phyloP scores from a whole-genome alignment of 1,140 invertebrate species.

The Telenomus remus region DNA sequence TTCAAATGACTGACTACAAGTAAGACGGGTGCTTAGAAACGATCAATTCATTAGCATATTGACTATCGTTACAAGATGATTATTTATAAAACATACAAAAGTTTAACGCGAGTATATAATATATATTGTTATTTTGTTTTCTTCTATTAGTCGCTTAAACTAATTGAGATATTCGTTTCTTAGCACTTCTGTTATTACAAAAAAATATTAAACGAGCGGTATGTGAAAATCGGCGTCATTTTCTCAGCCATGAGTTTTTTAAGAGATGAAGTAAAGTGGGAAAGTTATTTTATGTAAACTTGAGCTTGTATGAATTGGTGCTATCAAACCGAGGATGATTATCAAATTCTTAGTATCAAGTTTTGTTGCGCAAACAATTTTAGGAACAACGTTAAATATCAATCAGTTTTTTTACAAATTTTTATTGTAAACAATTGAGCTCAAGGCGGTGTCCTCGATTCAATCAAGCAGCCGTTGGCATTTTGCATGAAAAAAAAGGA shows the following conservation, averaged over 20 bases:
- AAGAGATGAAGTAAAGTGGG: neutral
- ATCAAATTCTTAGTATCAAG: constrained; percentile 2
- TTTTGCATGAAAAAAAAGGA: constrained; percentile 22
- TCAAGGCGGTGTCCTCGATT: constrained; percentile 40
- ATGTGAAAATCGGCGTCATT: constrained; percentile 56
- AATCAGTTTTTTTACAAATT: constrained; percentile 5
- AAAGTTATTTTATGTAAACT: constrained; percentile 14
- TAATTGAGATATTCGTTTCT: neutral
- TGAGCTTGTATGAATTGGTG: constrained; percentile 27
- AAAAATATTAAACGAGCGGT: constrained; percentile 19
- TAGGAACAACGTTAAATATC: constrained; percentile 30
- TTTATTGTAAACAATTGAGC: constrained; percentile 30
- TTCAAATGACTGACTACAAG: constrained; percentile 27
- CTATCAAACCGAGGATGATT: constrained; percentile 33
- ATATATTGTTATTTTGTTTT: neutral
- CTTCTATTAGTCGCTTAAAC: neutral
- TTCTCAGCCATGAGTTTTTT: constrained; percentile 35
- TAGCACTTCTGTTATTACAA: constrained; percentile 17
- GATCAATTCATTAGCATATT: constrained; percentile 25
- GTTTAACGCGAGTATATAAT: constrained; percentile 14
- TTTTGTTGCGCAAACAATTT: too few species aligned
- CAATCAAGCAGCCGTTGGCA: constrained; percentile 31
- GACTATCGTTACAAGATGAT: constrained; percentile 14
- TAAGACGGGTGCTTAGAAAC: constrained; percentile 17
- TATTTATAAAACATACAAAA: constrained; percentile 43